Evolutionary conservation across 1,140 invertebrate genomes (phyloP), one percentile per base, ranked within the genome.

Genomic region (Cheumatopsyche charites): DNA sequence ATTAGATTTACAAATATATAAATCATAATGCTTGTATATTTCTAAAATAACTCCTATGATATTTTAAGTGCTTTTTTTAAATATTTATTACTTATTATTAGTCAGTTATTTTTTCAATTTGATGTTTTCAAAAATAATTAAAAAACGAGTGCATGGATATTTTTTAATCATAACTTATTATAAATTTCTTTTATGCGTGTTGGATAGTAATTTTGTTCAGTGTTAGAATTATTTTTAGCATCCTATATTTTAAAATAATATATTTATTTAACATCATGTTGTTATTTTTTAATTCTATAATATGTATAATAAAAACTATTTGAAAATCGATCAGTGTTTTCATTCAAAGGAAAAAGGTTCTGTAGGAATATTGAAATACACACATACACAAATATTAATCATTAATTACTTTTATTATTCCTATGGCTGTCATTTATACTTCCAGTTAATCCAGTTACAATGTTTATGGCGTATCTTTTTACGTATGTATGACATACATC

Each of bases 371-470:
- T n/a, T n/a, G n/a, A n/a, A n/a, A n/a, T n/a, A n/a, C n/a, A n/a
- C n/a, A n/a, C n/a, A n/a, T n/a, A 36, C 3, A 36, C 29, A 36
- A 36, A 36, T 36, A 36, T 36, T 36, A 67, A 69, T 75, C 72
- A 75, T 72, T 75, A 62, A 75, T 72, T 75, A 75, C 67, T 72
- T 75, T 70, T 67, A 72, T 72, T 49, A 65, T 49, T 71, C 29
- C 74, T 75, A 75, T 72, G 62, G 72, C 71, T 75, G 73, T 75
- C 73, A 75, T 72, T 75, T 70, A 49, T 52, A 52, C 29, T 36
- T 36, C 29, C 29, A 36, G 29, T 36, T 36, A 36, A 36, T 52
- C 15, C 47, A 15, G 47, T 52, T 52, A 52, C 47, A 52, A 17
- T 52, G n/a, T 52, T 52, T 52, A 17, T 52, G 19, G 15, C 47